These are phyloP conservation scores for Athetis lepigone DNA, from an alignment of 2,888 invertebrate species.

Conservation along the genomic window DNA sequence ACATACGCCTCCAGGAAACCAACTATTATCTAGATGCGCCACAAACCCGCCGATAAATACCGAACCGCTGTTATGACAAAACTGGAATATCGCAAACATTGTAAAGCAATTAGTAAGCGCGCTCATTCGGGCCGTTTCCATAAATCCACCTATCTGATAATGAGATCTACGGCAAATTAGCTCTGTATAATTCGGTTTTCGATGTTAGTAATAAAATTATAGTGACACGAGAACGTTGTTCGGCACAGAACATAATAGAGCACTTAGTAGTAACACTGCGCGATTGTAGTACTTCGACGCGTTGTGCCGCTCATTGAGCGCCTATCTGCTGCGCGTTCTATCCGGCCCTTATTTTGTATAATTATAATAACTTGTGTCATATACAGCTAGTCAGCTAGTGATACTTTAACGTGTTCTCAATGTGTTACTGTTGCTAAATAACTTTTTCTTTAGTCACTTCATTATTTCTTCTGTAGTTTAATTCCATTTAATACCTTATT, in stretches of 20 bases:
- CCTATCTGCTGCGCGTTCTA: neutral
- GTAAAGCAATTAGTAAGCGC: conserved; percentile 67
- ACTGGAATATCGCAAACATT: conserved; percentile 60
- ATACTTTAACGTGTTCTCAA: too few species aligned
- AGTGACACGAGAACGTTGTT: conserved; percentile 46
- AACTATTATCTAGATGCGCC: conserved; percentile 49
- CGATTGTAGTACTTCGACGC: conserved; percentile 27
- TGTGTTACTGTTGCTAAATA: too few species aligned
- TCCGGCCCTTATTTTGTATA: neutral
- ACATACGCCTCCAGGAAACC: conserved; percentile 33
- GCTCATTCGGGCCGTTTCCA: conserved; percentile 65
- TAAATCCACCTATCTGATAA: conserved; percentile 71
- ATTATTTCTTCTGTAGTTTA: neutral
- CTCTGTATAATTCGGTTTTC: conserved; percentile 65
- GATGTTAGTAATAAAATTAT: conserved; percentile 65
- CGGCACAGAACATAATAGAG: conserved; percentile 44
- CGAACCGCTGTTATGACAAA: conserved; percentile 51
- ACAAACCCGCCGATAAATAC: conserved; percentile 28
- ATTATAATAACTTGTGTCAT: neutral
- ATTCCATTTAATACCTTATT: too few species aligned
- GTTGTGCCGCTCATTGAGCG: conserved; percentile 37
- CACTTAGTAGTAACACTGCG: conserved; percentile 46
- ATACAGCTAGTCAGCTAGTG: too few species aligned
- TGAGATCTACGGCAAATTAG: conserved; percentile 73
- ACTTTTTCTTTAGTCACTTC: too few species aligned